Base-by-base conservation (phyloP, 2,888 invertebrate species). In the Meteorus cinctellus region DNA sequence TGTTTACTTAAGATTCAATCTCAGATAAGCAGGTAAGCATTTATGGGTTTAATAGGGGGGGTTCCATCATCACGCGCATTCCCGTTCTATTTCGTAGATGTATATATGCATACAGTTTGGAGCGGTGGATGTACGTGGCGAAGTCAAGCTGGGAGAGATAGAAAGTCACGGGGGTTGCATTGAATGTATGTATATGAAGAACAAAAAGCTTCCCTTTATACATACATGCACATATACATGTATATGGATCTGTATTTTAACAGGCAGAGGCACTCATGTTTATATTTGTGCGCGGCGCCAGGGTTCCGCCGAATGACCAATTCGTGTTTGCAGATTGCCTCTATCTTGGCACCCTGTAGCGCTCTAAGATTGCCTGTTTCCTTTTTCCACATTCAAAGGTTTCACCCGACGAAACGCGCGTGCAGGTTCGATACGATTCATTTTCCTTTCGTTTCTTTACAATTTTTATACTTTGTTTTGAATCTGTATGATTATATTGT, bases 261-360 rank as follows among this genome's bases (percentile, higher is more conserved):
- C 66, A 71, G 31, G 72, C 19, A 31, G 83, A 85, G 82, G 80
- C 82, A 79, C 65, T 71, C 51, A 66, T 72, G 69, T 41, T 41
- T 41, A 41, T 71, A 51, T n/a, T 65, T n/a, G 36, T 69, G 69
- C 65, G 55, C 83, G 83, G 83, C 85, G 83, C 84, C 84, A 83
- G 82, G 81, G 82, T 85, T 85, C 84, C 19, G 66, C 87, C 87
- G 89, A 89, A 89, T 89, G 89, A 88, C 87, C 87, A 87, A 89
- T 85, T 85, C 89, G 86, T 89, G 89, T 89, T 89, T 87, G 86
- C 85, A 87, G 89, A 88, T 89, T 89, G 87, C 84, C 83, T 86
- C 84, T 89, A 89, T 88, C 89, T 87, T 83, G 85, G 86, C 85
- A 84, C 84, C 85, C 87, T 84, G 87, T 85, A 84, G 85, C 75